These are phyloP conservation scores for Drosophila ohnishii DNA, from an alignment of 1,140 invertebrate species.

Conservation along the genomic window DNA sequence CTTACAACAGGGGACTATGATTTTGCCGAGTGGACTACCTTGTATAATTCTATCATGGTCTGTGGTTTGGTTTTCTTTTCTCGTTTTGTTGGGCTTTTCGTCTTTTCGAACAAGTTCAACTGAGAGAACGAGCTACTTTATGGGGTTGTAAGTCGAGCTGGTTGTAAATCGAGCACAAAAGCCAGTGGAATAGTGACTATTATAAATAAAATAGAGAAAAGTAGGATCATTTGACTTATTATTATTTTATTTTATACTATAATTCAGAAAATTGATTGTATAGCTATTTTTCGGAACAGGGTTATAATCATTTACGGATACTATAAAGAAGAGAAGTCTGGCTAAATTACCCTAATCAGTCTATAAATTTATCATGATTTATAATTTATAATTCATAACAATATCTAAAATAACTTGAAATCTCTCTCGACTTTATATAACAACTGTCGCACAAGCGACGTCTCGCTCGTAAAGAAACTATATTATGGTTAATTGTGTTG, in stretches of 20 bases:
- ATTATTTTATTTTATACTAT: not conserved
- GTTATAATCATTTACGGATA: not conserved
- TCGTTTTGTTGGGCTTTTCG: slow-evolving; percentile 3
- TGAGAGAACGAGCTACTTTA: slow-evolving; percentile 15
- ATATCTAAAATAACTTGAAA: not conserved
- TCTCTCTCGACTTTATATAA: slow-evolving; percentile 42
- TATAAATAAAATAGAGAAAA: not conserved
- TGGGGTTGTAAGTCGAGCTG: slow-evolving; percentile 40
- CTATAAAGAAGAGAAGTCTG: not conserved
- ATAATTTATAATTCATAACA: not conserved
- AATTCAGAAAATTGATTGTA: not conserved
- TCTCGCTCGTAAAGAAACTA: slow-evolving; percentile 53
- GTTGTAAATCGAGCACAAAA: slow-evolving; percentile 59
- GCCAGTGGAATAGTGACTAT: slow-evolving; percentile 3
- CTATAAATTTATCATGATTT: not conserved
- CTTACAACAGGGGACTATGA: too few species aligned
- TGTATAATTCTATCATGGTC: too few species aligned
- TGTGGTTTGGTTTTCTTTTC: slow-evolving; percentile 36
- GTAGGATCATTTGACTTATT: too few species aligned
- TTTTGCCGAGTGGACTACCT: too few species aligned
- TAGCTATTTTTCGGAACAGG: not conserved
- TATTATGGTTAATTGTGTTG: slow-evolving; percentile 65
- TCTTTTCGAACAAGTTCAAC: slow-evolving; percentile 3
- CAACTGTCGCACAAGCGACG: slow-evolving; percentile 36
- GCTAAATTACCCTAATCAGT: not conserved